These are phyloP conservation scores for Sinocyclocheilus rhinocerous DNA, from an alignment of 2,113 vertebrate species.

Conservation along the genomic window DNA sequence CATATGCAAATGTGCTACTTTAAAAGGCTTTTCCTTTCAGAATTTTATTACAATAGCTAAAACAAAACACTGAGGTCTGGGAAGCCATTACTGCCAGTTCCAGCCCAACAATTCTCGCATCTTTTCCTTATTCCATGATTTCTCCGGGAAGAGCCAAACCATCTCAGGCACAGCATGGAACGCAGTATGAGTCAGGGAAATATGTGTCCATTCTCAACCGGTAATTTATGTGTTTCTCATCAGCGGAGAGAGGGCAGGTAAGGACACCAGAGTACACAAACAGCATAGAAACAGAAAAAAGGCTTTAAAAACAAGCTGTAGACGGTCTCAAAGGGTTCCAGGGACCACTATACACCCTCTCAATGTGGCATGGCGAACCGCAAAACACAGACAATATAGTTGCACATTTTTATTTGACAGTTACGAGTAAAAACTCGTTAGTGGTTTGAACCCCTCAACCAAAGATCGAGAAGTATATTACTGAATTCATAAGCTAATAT, in stretches of 20 bases:
- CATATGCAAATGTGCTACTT: neutral
- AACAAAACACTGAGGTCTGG: neutral
- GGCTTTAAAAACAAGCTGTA: slow-evolving; percentile 8
- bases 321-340: slow-evolving; percentile 1
- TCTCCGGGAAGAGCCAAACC: neutral
- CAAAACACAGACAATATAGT: neutral
- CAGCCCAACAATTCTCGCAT: neutral
- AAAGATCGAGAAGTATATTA: slow-evolving; percentile 2
- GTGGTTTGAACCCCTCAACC: slow-evolving; percentile 43
- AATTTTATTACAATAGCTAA: neutral
- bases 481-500: slow-evolving; percentile 6
- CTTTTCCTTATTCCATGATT: slow-evolving; percentile 11
- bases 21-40: neutral
- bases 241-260: slow-evolving; percentile 22
- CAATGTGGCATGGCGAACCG: slow-evolving; percentile 7
- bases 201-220: neutral
- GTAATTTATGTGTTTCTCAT: slow-evolving; percentile 49
- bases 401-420: slow-evolving; percentile 18
- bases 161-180: neutral
- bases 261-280: slow-evolving; percentile 36
- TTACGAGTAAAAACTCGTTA: slow-evolving; percentile 45
- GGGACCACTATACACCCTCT: neutral
- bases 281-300: neutral
- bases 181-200: slow-evolving; percentile 6
- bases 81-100: neutral